These are phyloP conservation scores for honey bee (Apis mellifera) DNA, from an alignment of 1,140 invertebrate genomes.

Conservation along the genomic window Amel_HAv3.1 CM009941.2:11175501-11176000, in stretches of 20 bases:
- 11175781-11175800: too few relatives aligned
- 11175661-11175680: neutral
- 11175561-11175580: conserved; percentile 75
- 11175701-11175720: conserved; percentile 29
- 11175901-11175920: neutral
- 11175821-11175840: too few relatives aligned
- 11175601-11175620: conserved; percentile 69
- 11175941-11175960: neutral
- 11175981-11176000: conserved; percentile 53
- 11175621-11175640: conserved; percentile 63
- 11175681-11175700: neutral
- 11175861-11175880: too few relatives aligned
- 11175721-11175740: conserved; percentile 6
- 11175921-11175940: neutral
- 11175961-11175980: conserved; percentile 26
- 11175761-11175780: too few relatives aligned
- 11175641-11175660: neutral
- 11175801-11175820: too few relatives aligned
- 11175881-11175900: neutral
- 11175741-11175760: too few relatives aligned
- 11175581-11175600: conserved; percentile 77
- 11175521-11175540: conserved; percentile 76
- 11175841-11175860: too few relatives aligned
- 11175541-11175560: conserved; percentile 77
- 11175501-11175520: conserved; percentile 51